These are phyloP conservation scores for Elanoides forficatus DNA, from an alignment of 2,113 vertebrate genomes.

Conservation along the genomic window DNA sequence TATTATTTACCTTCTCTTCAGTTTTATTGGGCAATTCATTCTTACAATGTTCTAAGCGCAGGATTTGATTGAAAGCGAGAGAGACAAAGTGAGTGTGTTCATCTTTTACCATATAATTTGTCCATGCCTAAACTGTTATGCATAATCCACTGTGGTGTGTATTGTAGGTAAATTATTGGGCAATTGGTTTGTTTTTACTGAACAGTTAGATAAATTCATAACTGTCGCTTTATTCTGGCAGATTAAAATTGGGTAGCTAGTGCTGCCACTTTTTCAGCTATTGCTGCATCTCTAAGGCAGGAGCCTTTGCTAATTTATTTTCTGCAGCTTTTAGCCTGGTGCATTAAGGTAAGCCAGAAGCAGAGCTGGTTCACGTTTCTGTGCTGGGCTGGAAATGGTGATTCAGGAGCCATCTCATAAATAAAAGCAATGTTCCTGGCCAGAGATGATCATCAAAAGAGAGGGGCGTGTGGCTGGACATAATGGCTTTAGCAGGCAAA, in stretches of 20 bases:
- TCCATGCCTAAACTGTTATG: fast-evolving
- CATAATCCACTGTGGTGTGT: neutral
- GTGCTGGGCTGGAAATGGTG: neutral
- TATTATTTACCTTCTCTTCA: neutral
- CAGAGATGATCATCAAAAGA: fast-evolving
- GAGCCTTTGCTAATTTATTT: neutral
- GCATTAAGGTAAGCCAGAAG: neutral
- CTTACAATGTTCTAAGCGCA: fast-evolving
- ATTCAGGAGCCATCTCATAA: neutral
- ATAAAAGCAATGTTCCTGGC: fast-evolving
- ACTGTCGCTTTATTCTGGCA: neutral
- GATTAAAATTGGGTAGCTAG: neutral
- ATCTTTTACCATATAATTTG: neutral
- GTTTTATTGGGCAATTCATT: neutral
- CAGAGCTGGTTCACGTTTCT: neutral
- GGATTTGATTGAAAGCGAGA: neutral
- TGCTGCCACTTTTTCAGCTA: neutral
- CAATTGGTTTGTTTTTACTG: neutral
- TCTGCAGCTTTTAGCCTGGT: neutral
- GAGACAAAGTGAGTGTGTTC: neutral
- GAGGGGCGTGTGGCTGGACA: fast-evolving
- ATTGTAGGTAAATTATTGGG: neutral
- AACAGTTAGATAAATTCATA: neutral
- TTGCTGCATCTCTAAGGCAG: neutral
- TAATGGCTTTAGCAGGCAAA: neutral